Percentiles rank a stretch among this genome's conserved stretches.
Conservation (phyloP, 2,797 vertebrate species). For the Philypnodon macrostomus region DNA sequence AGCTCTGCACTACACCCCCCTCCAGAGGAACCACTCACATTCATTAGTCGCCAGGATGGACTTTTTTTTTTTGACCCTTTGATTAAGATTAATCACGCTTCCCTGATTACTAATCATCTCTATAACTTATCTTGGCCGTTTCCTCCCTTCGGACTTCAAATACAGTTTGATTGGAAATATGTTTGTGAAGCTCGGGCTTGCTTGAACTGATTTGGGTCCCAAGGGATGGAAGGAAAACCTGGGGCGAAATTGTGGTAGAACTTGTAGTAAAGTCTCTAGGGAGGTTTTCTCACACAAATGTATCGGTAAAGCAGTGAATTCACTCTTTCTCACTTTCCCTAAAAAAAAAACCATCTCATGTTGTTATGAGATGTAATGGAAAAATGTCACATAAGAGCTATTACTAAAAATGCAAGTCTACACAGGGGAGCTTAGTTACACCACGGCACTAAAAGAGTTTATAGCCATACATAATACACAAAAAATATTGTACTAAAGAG, state of each 20-base stretch:
- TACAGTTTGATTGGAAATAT: constrained; percentile 31
- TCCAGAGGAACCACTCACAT: constrained; percentile 38
- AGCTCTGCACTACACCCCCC: constrained; percentile 31
- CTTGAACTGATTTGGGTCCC: constrained; percentile 32
- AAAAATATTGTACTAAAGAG: no score
- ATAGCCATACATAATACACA: no score
- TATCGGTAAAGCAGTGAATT: constrained; percentile 38
- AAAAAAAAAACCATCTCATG: constrained; percentile 38
- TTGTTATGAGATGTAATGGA: constrained; percentile 37
- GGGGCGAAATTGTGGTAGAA: constrained; percentile 32
- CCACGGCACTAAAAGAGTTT: no score
- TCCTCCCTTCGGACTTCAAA: constrained; percentile 33
- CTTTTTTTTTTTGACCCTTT: constrained; percentile 54
- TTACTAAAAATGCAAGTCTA: constrained; percentile 8
- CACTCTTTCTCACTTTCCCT: constrained; percentile 19
- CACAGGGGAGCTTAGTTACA: constrained; percentile 5
- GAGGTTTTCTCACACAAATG: constrained; percentile 44
- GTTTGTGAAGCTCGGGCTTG: constrained; percentile 25
- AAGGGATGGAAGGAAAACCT: constrained; percentile 27
- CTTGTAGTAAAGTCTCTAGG: constrained; percentile 31
- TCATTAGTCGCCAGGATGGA: constrained; percentile 48
- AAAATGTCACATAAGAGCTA: constrained; percentile 17
- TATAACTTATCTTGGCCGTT: constrained; percentile 39
- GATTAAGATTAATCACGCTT: constrained; percentile 60
- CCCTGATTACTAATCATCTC: constrained; percentile 61